Base-by-base conservation (phyloP, 2,888 invertebrate genomes). In the Terebella lapidaria region DNA sequence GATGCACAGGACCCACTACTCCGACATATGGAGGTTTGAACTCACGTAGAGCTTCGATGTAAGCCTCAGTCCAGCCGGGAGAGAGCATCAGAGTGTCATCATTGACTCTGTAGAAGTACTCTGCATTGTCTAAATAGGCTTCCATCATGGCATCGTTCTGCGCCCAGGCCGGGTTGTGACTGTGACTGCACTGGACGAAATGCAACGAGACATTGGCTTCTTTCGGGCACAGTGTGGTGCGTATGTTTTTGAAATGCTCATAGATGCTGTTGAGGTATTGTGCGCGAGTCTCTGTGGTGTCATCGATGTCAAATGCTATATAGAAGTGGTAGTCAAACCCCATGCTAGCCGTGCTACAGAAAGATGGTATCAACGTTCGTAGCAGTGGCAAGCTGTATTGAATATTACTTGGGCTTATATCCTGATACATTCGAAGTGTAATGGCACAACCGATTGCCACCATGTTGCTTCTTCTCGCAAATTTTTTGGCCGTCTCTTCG, bases 221-320 rank as follows among this genome's bases (percentile, higher is more conserved):
- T 0, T 27, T 10, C 1, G 46, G 60, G 53, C 62, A 64, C 20
- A 54, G 27, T 10, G 15, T 52, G 10, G 15, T 5, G 49, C n/a
- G 10, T 5, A 49, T 24, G n/a, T 49, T 22, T 22, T 49, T 15
- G 49, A 49, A 49, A 22, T 49, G 22, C 5, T 26, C 25, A 20
- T 26, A 18, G 27, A 53, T 18, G 10, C 87, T 55, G 99, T 97
- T 0, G 22, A 47, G 45, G 24, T 29, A 27, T 18, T 35, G 29
- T 18, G 18, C 20, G 3, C 52, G 18, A 3, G 46, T 28, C 25
- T 63, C 58, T 27, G 51, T 35, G 3, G 20, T 3, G 29, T 65
- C 65, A 28, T 30, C 27, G 22, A 26, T 5, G 28, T 65, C 65
- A 49, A 49, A 61, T 5, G 59, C 49, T 3, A 65, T 24, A 51